These are phyloP conservation scores for Oenanthe melanoleuca DNA, from an alignment of 2,113 vertebrate genomes.

Conservation along the genomic window DNA sequence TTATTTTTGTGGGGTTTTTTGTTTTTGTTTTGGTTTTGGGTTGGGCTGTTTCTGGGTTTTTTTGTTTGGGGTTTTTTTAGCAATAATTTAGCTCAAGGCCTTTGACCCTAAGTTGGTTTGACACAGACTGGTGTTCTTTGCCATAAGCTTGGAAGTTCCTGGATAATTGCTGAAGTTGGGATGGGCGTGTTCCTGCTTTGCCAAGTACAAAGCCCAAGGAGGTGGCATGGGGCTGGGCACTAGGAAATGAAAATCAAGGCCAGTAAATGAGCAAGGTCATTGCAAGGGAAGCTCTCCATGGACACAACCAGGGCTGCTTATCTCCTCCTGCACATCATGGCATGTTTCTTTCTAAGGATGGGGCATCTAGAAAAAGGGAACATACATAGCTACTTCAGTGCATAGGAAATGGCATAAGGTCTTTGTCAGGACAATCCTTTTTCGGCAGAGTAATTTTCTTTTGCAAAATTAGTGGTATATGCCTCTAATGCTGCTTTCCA, in stretches of 20 bases:
- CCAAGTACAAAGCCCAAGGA: background rate
- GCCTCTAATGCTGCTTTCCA: background rate
- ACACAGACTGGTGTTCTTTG: background rate
- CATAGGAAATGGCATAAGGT: background rate
- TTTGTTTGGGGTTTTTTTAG: background rate
- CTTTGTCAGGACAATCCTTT: background rate
- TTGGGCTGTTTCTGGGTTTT: background rate
- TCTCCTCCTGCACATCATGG: background rate
- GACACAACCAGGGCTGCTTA: background rate
- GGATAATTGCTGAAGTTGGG: background rate
- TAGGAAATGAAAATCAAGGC: background rate
- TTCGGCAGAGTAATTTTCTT: background rate
- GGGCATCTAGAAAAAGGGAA: background rate
- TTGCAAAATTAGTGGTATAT: background rate
- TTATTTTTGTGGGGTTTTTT: background rate
- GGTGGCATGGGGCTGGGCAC: background rate
- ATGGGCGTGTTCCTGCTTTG: background rate
- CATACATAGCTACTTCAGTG: background rate
- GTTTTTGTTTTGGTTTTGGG: too few relatives aligned
- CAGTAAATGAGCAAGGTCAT: background rate
- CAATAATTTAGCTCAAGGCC: background rate
- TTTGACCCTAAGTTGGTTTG: background rate
- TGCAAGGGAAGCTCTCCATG: background rate
- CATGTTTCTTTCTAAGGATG: background rate
- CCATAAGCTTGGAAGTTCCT: background rate